These are phyloP conservation scores for Cricetomys ansorgei DNA, from an alignment of 2,113 vertebrate genomes.

Conservation along the genomic window DNA sequence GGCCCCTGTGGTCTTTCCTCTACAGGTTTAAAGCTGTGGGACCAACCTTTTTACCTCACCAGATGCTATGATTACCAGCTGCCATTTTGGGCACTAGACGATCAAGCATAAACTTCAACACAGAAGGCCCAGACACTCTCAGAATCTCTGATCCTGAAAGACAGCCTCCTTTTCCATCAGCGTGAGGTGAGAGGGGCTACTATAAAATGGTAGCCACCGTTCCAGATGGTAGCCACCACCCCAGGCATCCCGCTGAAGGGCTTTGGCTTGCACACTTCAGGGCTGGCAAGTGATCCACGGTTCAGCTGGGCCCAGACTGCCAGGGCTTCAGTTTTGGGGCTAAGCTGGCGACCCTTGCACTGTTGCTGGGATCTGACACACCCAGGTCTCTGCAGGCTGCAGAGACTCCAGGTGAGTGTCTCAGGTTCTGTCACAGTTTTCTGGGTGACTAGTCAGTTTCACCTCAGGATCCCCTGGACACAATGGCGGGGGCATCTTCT, in stretches of 20 bases:
- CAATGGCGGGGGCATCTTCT: neutral
- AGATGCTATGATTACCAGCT: slow-evolving; percentile 47
- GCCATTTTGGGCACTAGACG: neutral
- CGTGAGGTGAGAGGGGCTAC: neutral
- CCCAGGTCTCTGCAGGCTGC: no score
- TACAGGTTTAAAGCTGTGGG: slow-evolving; percentile 60
- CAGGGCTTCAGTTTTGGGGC: no score
- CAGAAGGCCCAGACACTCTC: neutral
- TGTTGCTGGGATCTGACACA: neutral
- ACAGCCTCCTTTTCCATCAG: neutral
- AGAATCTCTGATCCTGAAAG: neutral
- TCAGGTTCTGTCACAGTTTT: neutral
- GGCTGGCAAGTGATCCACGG: neutral
- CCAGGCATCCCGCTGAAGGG: neutral
- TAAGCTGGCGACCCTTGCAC: neutral
- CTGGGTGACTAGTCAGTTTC: neutral
- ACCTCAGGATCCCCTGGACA: neutral
- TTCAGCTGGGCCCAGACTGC: no score
- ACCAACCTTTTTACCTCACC: slow-evolving; percentile 65
- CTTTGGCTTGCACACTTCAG: neutral
- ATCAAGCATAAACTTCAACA: neutral
- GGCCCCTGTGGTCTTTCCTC: slow-evolving; percentile 57
- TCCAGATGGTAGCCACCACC: slow-evolving; percentile 72
- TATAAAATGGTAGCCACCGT: neutral
- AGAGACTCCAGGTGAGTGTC: neutral